phyloP scores from a whole-genome alignment of 2,888 invertebrate genomes.

The Drosophila tanythrix region DNA sequence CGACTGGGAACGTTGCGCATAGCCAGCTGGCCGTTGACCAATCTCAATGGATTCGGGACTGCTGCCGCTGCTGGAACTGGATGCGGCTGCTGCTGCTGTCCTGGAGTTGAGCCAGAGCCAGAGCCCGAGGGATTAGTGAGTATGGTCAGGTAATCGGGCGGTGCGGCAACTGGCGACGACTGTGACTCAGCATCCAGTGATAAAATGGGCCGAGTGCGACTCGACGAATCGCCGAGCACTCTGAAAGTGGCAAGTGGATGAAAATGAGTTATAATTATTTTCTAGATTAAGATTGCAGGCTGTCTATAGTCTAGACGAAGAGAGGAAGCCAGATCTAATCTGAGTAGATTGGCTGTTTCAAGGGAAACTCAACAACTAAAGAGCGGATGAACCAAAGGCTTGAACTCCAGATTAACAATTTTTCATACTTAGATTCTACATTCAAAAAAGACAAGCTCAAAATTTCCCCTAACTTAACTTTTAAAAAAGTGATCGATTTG shows the following conservation, averaged over 20 bases:
- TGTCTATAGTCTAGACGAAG: not conserved
- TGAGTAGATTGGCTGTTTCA: not conserved
- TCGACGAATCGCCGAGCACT: slow-evolving; percentile 70
- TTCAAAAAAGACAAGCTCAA: not conserved
- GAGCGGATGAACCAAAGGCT: too few relatives aligned
- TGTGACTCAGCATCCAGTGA: slow-evolving; percentile 65
- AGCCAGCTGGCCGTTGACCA: slow-evolving; percentile 61
- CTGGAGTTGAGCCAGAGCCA: slow-evolving; percentile 28
- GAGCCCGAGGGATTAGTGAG: slow-evolving; percentile 64
- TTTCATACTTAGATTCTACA: not conserved
- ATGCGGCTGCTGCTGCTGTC: slow-evolving; percentile 16
- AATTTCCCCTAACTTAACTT: too few relatives aligned
- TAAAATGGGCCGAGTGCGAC: slow-evolving; percentile 67
- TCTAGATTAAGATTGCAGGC: not conserved
- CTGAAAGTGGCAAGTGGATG: slow-evolving; percentile 30
- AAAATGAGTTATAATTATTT: not conserved
- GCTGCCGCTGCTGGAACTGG: slow-evolving; percentile 46
- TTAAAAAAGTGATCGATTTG: too few relatives aligned
- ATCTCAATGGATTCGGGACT: slow-evolving; percentile 75
- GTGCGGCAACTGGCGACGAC: slow-evolving; percentile 67
- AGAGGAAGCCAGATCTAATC: not conserved
- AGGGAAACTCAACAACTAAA: not conserved
- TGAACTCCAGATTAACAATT: not conserved
- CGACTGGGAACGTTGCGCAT: slow-evolving; percentile 76
- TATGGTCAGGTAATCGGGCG: slow-evolving; percentile 81